These are phyloP conservation scores for Salvelinus fontinalis DNA, from an alignment of 2,113 vertebrate genomes.

Conservation along the genomic window DNA sequence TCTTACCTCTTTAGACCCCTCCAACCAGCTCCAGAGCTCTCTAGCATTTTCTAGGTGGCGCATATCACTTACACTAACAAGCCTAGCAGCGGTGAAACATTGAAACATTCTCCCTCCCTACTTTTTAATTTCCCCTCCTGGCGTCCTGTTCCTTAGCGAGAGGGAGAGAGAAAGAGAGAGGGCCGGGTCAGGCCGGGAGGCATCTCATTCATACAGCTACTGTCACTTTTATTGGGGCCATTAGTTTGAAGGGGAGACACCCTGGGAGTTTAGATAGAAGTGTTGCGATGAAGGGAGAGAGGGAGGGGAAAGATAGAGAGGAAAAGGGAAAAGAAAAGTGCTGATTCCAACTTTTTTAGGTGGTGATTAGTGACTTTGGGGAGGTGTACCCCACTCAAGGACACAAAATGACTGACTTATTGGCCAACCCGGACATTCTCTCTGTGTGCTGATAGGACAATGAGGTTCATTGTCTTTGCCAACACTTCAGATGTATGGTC, in stretches of 20 bases:
- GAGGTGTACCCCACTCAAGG: slow-evolving; percentile 6
- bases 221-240: slow-evolving; percentile 34
- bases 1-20: background rate
- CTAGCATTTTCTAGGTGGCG: slow-evolving; percentile 42
- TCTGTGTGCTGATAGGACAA: background rate
- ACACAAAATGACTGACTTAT: background rate
- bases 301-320: background rate
- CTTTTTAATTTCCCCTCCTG: slow-evolving; percentile 1
- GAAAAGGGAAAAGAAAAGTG: background rate
- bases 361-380: slow-evolving; percentile 17
- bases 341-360: slow-evolving; percentile 19
- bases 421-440: background rate
- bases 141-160: background rate
- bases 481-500: background rate
- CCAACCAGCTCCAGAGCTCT: background rate
- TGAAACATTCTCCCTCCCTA: slow-evolving; percentile 6
- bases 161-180: too few relatives aligned
- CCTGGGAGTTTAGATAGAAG: slow-evolving; percentile 17
- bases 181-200: background rate
- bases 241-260: slow-evolving; percentile 34
- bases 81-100: slow-evolving; percentile 1
- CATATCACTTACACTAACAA: slow-evolving; percentile 15
- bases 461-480: background rate
- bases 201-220: slow-evolving; percentile 16
- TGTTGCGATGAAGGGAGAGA: background rate